A percentile compares a stretch with the other conserved stretches of the same genome.
phyloP scores from a whole-genome alignment of 1,140 invertebrate species.

The Drosophila kurseongensis region DNA sequence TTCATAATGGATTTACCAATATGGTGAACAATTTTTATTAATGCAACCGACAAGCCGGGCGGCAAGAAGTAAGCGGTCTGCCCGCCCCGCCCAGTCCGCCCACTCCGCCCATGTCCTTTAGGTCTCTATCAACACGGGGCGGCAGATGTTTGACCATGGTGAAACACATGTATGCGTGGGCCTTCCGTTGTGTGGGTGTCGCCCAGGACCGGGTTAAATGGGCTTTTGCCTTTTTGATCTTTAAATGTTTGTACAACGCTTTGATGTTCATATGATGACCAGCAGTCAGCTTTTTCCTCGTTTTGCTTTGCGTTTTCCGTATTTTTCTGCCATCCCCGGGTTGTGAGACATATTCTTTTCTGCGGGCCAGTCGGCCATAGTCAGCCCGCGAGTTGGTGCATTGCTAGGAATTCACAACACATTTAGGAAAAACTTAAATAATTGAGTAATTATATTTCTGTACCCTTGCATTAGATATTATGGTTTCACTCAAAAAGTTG shows the following conservation, averaged over 20 bases:
- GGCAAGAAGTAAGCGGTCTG: conserved; percentile 35
- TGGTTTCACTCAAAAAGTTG: too few relatives aligned
- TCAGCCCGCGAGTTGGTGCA: background rate
- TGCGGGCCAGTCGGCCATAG: background rate
- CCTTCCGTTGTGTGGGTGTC: conserved; percentile 22
- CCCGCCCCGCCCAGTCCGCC: conserved; percentile 26
- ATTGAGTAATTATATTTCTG: background rate
- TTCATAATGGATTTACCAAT: conserved; percentile 84
- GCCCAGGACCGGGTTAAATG: conserved; percentile 64
- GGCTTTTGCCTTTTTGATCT: conserved; percentile 78
- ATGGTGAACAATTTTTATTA: conserved; percentile 83
- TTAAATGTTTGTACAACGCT: conserved; percentile 79
- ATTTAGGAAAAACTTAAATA: background rate
- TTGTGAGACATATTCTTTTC: background rate
- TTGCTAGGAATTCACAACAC: background rate
- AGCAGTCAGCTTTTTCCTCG: conserved; percentile 30
- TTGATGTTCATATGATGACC: conserved; percentile 65
- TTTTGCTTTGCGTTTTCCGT: conserved; percentile 17
- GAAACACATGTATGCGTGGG: conserved; percentile 30
- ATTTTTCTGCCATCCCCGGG: conserved; percentile 2
- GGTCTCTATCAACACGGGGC: conserved; percentile 41
- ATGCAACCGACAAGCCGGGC: conserved; percentile 53
- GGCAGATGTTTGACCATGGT: conserved; percentile 29
- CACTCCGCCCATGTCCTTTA: conserved; percentile 7
- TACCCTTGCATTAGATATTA: too few relatives aligned